phyloP scores from a whole-genome alignment of 2,113 vertebrate genomes.

The Heloderma charlesbogerti region DNA sequence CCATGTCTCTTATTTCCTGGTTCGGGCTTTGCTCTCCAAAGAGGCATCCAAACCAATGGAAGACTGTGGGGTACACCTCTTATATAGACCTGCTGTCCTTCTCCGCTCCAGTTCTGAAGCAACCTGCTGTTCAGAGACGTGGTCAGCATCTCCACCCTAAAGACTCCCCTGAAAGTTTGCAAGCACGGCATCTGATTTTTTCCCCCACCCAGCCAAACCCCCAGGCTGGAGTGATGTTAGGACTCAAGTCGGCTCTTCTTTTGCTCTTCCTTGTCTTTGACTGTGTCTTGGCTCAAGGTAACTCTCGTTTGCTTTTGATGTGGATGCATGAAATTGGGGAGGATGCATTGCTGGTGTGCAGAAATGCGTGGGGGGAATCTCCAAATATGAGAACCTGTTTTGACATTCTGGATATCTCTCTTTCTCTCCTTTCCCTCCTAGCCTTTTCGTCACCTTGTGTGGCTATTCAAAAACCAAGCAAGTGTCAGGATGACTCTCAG shows the following conservation, averaged over 20 bases:
- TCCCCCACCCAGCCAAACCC: rapidly evolving
- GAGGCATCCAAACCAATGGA: neutral
- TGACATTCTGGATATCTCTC: neutral
- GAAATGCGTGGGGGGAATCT: neutral
- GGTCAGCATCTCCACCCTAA: neutral
- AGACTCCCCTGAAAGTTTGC: neutral
- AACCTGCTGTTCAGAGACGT: neutral
- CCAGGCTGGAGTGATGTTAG: constrained; percentile 25
- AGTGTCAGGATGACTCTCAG: neutral
- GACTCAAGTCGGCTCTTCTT: constrained; percentile 6
- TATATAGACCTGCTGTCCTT: constrained; percentile 44
- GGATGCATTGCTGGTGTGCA: neutral
- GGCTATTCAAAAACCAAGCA: neutral
- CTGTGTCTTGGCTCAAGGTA: constrained; percentile 35
- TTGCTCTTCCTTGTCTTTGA: constrained; percentile 24
- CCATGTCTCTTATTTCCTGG: constrained; percentile 24
- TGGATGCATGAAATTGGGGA: neutral
- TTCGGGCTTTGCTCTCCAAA: neutral
- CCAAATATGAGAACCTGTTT: neutral
- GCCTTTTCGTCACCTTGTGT: neutral
- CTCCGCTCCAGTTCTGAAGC: neutral
- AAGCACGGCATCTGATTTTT: neutral
- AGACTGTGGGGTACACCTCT: constrained; percentile 30
- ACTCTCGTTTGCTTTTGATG: neutral
- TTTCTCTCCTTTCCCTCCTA: neutral